Percentiles rank a stretch among this genome's conserved stretches.
phyloP scores from a whole-genome alignment of 2,888 invertebrate species.

The Sisyra nigra region DNA sequence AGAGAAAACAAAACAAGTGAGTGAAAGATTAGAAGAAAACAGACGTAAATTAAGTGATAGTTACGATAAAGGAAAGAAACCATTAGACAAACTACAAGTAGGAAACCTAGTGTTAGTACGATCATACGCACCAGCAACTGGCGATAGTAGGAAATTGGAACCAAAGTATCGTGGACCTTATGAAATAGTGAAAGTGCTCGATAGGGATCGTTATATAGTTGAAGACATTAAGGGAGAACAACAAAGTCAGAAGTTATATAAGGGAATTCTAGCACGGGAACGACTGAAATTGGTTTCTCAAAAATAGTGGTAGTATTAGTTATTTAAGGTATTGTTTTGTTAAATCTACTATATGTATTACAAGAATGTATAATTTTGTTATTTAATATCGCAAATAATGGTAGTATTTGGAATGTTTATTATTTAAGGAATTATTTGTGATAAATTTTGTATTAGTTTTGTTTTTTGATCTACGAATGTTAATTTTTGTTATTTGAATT shows the following conservation, averaged over 20 bases:
- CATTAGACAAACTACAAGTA: background rate
- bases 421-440: no score
- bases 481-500: no score
- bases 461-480: no score
- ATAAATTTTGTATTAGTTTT: no score
- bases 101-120: constrained; percentile 10
- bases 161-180: constrained; percentile 15
- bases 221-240: background rate
- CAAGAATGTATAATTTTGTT: no score
- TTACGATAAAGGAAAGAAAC: background rate
- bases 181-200: background rate
- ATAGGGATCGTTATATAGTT: background rate
- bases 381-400: no score
- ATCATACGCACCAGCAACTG: constrained; percentile 10
- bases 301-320: background rate
- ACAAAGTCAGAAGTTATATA: background rate
- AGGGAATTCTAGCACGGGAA: background rate
- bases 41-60: background rate
- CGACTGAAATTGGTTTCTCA: background rate
- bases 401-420: no score
- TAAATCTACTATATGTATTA: no score
- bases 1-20: background rate
- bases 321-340: no score
- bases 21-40: background rate
- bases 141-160: constrained; percentile 13